Evolutionary conservation across 1,140 invertebrate genomes (phyloP), one percentile per base, ranked within the genome.

Genomic region (Drosophila insularis): DNA sequence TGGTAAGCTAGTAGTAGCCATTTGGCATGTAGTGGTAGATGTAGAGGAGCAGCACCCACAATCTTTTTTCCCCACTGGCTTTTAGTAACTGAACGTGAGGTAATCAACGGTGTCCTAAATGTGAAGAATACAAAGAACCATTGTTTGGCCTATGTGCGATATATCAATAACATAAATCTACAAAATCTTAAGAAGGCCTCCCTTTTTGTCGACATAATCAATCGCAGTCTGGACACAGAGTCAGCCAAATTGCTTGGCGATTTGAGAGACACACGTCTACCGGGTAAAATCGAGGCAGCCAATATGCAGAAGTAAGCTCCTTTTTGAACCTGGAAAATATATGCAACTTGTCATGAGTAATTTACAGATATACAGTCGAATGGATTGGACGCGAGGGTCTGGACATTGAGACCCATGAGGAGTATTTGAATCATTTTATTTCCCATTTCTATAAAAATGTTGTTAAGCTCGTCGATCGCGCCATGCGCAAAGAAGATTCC

Each of bases 131-230:
- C 98, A 0, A 98, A 98, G 91, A 98, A 99, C 82, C 98, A 99
- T 92, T 98, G 97, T 81, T 92, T 99, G n/a, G 98, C 98, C 0
- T 99, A 99, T 90, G 95, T 99, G 2, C 94, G 98, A 54, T 98
- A 98, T 91, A 99, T 99, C 87, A 98, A 98, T 92, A 99, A 99
- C 89, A 99, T 99, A 31, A 99, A 99, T 92, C 93, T 99, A 27
- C 97, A 98, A 92, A 98, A 99, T 91, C 92, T 99, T 19, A 96
- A 97, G 81, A 98, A 98, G 91, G 98, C 98, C 2, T 96, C 96
- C 55, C 95, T 98, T 17, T 99, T 99, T 89, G 95, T 99, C 59
- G 98, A 99, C 92, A 98, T 99, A 55, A 94, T 97, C 1, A 98
- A 98, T 91, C 93, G 98, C 77, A 97, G 97, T 90, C 94, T 99